Conservation (phyloP, 2,888 invertebrate genomes). For the Pseudanteris insignis region DNA sequence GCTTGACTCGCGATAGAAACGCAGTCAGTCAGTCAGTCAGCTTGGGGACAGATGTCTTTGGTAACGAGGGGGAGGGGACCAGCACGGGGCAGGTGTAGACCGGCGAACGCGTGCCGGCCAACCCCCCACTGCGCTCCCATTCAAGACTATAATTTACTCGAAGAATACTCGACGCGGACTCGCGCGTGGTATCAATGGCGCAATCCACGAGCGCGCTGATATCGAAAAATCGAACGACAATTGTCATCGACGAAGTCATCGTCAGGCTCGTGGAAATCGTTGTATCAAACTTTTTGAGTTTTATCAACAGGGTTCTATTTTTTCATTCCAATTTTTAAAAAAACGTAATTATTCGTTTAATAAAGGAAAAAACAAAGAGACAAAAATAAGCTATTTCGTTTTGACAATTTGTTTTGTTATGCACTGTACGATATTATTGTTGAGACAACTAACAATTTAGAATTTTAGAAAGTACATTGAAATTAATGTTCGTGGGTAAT, state of each 20-base stretch:
- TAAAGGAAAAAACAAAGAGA: too few species aligned
- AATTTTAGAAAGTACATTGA: too few species aligned
- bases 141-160: slow-evolving; percentile 67
- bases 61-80: slow-evolving; percentile 52
- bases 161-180: slow-evolving; percentile 60
- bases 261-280: too few species aligned
- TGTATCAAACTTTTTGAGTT: too few species aligned
- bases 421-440: too few species aligned
- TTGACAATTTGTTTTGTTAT: too few species aligned
- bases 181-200: slow-evolving; percentile 58
- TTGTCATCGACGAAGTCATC: slow-evolving; percentile 13
- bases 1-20: slow-evolving; percentile 58
- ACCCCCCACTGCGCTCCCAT: slow-evolving; percentile 64
- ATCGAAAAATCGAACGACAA: slow-evolving; percentile 24
- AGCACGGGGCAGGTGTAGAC: slow-evolving; percentile 64
- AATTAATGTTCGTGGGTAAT: too few species aligned
- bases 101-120: slow-evolving; percentile 64
- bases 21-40: slow-evolving; percentile 48
- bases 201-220: slow-evolving; percentile 34
- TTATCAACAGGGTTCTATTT: too few species aligned
- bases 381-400: too few species aligned
- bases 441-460: too few species aligned
- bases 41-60: slow-evolving; percentile 63
- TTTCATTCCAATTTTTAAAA: too few species aligned
- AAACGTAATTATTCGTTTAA: too few species aligned